A percentile compares a stretch with the other conserved stretches of the same genome.
Conservation (phyloP, 1,140 invertebrate species). For the Venustaconcha ellipsiformis region DNA sequence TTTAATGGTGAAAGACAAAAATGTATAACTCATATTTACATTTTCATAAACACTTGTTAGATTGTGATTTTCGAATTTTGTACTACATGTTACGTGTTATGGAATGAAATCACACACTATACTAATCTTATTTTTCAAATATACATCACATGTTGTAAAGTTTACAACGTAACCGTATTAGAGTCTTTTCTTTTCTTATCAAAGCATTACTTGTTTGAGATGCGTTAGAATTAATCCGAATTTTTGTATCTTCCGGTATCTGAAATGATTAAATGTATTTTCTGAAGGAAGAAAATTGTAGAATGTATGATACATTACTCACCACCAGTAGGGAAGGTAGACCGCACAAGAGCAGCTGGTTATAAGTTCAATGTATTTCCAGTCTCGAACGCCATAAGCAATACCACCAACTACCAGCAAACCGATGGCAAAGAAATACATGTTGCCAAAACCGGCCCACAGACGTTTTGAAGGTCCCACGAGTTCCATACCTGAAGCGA, state of each 20-base stretch:
- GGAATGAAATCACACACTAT: no score
- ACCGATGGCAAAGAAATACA: conserved; percentile 79
- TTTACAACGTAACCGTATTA: background rate
- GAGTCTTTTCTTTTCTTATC: background rate
- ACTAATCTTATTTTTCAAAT: no score
- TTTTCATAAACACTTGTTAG: no score
- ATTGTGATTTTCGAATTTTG: no score
- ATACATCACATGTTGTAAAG: no score
- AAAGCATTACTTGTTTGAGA: background rate
- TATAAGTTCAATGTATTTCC: conserved; percentile 81
- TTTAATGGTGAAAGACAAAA: no score
- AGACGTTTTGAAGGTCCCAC: conserved; percentile 74
- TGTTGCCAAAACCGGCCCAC: conserved; percentile 78
- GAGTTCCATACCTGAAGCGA: conserved; percentile 57
- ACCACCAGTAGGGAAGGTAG: conserved; percentile 74
- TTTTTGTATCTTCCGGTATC: background rate
- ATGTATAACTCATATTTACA: no score
- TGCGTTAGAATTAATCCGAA: background rate
- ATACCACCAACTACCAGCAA: conserved; percentile 75
- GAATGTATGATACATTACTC: conserved; percentile 15
- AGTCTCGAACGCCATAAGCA: conserved; percentile 78
- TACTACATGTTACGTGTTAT: no score
- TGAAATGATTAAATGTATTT: no score
- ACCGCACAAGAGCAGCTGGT: conserved; percentile 80
- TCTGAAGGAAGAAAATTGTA: background rate